Evolutionary conservation across 2,888 invertebrate species (phyloP), one percentile per base, ranked within the genome.

Genomic region (Trisateles emortualis): DNA sequence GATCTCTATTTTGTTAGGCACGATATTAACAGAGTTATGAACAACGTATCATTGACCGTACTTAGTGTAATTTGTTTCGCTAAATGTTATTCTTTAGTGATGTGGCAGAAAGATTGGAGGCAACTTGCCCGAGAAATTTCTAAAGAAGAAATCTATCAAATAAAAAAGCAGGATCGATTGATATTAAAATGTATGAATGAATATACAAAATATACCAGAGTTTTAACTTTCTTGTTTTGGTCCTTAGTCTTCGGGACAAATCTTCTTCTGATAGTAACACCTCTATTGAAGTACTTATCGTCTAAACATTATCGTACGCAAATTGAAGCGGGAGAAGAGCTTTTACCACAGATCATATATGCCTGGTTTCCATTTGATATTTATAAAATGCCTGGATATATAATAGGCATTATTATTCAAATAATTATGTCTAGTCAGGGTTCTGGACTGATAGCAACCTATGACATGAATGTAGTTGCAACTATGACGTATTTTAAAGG

Each of bases 331-430:
- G 84, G 79, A 0, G 57, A 59, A 1, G 82, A 84, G 30, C 74
- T 83, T 0, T 74, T 80, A 19, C 87, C 88, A 0, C 83, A 83
- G 52, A 84, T 90, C 36, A 38, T 88, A 24, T 74, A 65, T 59
- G 83, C 84, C 1, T 90, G 90, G 90, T 85, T 86, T 51, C 90
- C 90, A 0, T 87, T 88, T 54, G 78, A 90, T 59, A 78, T 79
- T 29, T 77, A 65, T 0, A 76, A 74, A 48, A 75, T 80, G 69
- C 83, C 87, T 0, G 90, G 87, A 1, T 88, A 84, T 60, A 32
- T 76, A 0, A 61, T 67, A n/a, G 76, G 79, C 2, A 52, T 78
- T 29, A 16, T 76, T 3, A 29, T 83, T 13, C 84, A 90, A n/a
- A 52, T 82, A 0, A 1, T 68, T 1, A 77, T 87, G 73, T 68